Evolutionary conservation across 1,140 invertebrate genomes (phyloP), one percentile per base, ranked within the genome.

Genomic region (Camponotus floridanus): DNA sequence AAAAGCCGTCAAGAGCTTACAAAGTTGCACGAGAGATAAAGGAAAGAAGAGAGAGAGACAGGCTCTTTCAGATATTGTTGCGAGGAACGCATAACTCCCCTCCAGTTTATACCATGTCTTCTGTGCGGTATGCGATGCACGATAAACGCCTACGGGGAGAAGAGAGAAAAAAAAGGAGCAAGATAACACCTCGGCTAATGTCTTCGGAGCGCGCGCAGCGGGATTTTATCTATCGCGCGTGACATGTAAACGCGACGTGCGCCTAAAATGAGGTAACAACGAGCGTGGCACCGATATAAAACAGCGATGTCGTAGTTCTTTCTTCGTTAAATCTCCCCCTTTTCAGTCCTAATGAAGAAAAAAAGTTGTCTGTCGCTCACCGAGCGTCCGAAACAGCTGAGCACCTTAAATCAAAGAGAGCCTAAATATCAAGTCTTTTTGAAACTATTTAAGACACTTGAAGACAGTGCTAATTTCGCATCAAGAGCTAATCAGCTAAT

Each of bases 221-320:
- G 68, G 68, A 71, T 51, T 8, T 71, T 68, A 68, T 68, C 67
- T 68, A 39, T 39, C 65, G 36, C 65, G 67, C 39, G 67, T 68
- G 39, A 68, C 45, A 18, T 51, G 68, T 51, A 71, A 51, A 51
- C 42, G 45, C 68, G 45, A 71, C 21, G 26, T 68, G 67, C 9
- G 68, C 68, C 45, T 71, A 48, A 71, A 51, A 71, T 51, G 68
- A 71, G 45, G 68, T 71, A 51, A 71, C 21, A 31, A 71, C 68
- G 68, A 71, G n/a, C 39, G 3, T 51, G 3, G 45, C 26, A 26
- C 11, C 39, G 21, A 71, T 51, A 71, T 71, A 71, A 71, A 71
- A 51, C 7, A 51, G 21, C 13, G 15, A 51, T 51, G 45, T 33
- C 31, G 11, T 26, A 26, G 5, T 15, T 3, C 36, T 3, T 3